Base-by-base conservation (phyloP, 2,113 vertebrate genomes). In the Nerophis lumbriciformis region DNA sequence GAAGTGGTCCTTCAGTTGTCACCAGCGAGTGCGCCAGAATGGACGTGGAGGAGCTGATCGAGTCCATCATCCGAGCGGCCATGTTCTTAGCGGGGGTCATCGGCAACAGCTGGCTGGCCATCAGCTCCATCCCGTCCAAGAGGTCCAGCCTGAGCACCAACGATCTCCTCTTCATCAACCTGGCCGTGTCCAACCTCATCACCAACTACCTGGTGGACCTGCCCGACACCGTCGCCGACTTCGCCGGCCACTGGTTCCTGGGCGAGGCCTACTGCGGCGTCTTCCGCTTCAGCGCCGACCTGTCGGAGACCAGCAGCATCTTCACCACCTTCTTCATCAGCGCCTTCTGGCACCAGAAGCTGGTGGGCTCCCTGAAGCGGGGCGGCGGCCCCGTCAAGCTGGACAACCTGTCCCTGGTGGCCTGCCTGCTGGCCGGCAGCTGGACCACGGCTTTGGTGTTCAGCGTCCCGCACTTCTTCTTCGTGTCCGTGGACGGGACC, bases 231-330 rank as follows among this genome's bases (percentile, higher is more conserved):
- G 37, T 90, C 1, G 80, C 80, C 0, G 79, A 90, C 6, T 84
- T 90, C 3, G 65, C 58, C 2, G 82, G 72, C 0, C 45, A 14
- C 0, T 92, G 88, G 88, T 83, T 88, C 64, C 44, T 87, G 35
- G 84, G 86, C 0, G 65, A 78, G 44, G 66, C 52, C 9, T 92
- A 75, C 69, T 92, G 90, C 4, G 63, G 66, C 0, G 45, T 87
- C 11, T 89, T 87, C 47, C 78, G 57, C 6, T 91, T 92, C n/a
- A 85, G 71, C 0, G 70, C 86, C 0, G 82, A 89, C 45, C 68
- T 92, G 59, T 90, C 90, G 0, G 88, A 89, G 57, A 90, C 88
- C 72, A 91, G 88, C 88, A 91, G 90, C 78, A 88, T 92, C 73
- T 86, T 82, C 63, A 84, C 90, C 1, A 91, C 90, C 8, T 69